Evolutionary conservation across 2,113 vertebrate genomes (phyloP), one percentile per base, ranked within the genome.

Genomic region (Stictonetta naevosa): DNA sequence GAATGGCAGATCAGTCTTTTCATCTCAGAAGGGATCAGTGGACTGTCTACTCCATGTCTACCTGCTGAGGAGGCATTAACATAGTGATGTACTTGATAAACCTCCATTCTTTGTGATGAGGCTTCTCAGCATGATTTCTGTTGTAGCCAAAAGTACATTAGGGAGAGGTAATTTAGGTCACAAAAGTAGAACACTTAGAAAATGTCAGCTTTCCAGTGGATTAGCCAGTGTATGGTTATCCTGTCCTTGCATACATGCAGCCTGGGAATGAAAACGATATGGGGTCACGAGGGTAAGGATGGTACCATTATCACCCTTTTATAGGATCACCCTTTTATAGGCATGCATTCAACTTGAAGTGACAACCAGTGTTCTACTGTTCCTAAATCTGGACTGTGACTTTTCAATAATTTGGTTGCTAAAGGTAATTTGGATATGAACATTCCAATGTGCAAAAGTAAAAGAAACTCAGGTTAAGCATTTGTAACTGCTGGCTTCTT

Each of bases 161-260:
- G 40, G 74, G 73, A 73, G 59, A 53, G 8, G 40, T 0, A 0
- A 91, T 92, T 78, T 62, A 88, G 92, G 86, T 95, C 92, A 66
- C 42, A 46, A 53, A 95, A 93, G 48, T 48, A 52, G 90, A 93
- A 38, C 59, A 42, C 63, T 60, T 64, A 11, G 84, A 92, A 90
- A 88, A 69, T 63, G 72, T 11, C 86, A 88, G 10, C 10, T 78
- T 93, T 88, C 79, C 5, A 5, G 4, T 50, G 64, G 79, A 12
- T 26, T 62, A 55, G 12, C 34, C n/a, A 48, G 62, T 58, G 63
- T 46, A 3, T 40, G 40, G 55, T 66, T 59, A 18, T 59, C 44
- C 63, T 86, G 50, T 53, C 71, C 38, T 34, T 56, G 38, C 29
- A 19, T 22, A 8, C 0, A 0, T 73, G 18, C 40, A 67, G 26